These are phyloP conservation scores for Peribatodes rhomboidaria DNA, from an alignment of 2,888 invertebrate species.

Conservation along the genomic window DNA sequence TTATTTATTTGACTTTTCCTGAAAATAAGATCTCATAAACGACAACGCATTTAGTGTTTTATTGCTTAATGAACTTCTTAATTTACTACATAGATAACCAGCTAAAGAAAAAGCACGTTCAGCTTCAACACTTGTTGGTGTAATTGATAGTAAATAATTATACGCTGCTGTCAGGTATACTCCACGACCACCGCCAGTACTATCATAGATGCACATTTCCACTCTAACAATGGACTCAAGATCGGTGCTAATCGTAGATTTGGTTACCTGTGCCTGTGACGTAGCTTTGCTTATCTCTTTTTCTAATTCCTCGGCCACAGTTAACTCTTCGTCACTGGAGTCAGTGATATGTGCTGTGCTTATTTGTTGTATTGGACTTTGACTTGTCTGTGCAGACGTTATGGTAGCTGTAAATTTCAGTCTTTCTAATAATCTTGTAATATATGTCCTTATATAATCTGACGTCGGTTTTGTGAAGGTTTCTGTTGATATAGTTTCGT, in stretches of 20 bases:
- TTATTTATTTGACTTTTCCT: too few relatives aligned
- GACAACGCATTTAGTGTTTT: neutral
- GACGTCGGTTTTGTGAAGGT: too few relatives aligned
- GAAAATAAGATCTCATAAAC: constrained; percentile 3
- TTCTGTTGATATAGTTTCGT: too few relatives aligned
- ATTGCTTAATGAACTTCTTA: neutral
- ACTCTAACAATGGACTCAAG: neutral
- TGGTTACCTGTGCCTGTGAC: neutral
- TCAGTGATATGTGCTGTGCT: too few relatives aligned
- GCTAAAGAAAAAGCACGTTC: constrained; percentile 35
- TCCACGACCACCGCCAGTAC: constrained; percentile 29
- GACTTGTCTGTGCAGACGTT: too few relatives aligned
- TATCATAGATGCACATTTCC: neutral
- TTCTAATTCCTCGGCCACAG: too few relatives aligned
- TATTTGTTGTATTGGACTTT: too few relatives aligned
- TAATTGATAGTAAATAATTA: constrained; percentile 30
- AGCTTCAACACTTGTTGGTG: constrained; percentile 38
- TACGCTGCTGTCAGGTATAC: constrained; percentile 27
- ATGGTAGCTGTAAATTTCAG: too few relatives aligned
- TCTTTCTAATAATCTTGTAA: too few relatives aligned
- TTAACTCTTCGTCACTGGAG: too few relatives aligned
- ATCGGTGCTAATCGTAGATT: neutral
- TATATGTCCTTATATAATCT: too few relatives aligned
- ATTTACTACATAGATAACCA: constrained; percentile 34
- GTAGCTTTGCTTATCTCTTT: neutral